Evolutionary conservation across 1,140 invertebrate genomes (phyloP).

Genomic region (Drosophila varians): DNA sequence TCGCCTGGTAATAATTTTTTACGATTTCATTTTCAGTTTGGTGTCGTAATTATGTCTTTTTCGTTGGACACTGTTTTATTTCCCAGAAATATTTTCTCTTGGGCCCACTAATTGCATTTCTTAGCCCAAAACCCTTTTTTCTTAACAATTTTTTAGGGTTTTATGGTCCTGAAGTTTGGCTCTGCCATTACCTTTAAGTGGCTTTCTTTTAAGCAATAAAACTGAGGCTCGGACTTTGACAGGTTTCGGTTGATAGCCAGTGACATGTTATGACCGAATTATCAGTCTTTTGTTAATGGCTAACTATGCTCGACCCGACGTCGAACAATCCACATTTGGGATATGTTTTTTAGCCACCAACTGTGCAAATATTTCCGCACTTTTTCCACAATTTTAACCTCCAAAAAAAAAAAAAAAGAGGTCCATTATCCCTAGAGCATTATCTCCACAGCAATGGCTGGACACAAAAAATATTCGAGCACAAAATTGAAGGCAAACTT

Average conservation of each 20-base stretch:
- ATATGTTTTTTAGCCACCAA: conserved; percentile 11
- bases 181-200: conserved; percentile 33
- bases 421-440: conserved; percentile 50
- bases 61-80: conserved; percentile 44
- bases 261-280: conserved; percentile 12
- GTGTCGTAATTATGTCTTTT: conserved; percentile 56
- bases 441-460: conserved; percentile 70
- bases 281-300: conserved; percentile 9
- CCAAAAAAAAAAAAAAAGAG: conserved; percentile 26
- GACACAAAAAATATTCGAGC: conserved; percentile 25
- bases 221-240: background rate
- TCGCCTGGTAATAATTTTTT: conserved; percentile 58
- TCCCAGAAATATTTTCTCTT: conserved; percentile 40
- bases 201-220: conserved; percentile 19
- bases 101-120: conserved; percentile 54
- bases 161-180: conserved; percentile 12
- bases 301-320: background rate
- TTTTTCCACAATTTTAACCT: conserved; percentile 28
- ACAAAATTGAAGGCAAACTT: conserved; percentile 22
- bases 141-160: conserved; percentile 5
- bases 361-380: conserved; percentile 56
- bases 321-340: background rate
- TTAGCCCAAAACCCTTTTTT: conserved; percentile 35
- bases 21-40: conserved; percentile 58
- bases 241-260: conserved; percentile 2